Evolutionary conservation across 2,888 invertebrate species (phyloP), one percentile per base, ranked within the genome.

Genomic region (Ennomos fuscantarius): DNA sequence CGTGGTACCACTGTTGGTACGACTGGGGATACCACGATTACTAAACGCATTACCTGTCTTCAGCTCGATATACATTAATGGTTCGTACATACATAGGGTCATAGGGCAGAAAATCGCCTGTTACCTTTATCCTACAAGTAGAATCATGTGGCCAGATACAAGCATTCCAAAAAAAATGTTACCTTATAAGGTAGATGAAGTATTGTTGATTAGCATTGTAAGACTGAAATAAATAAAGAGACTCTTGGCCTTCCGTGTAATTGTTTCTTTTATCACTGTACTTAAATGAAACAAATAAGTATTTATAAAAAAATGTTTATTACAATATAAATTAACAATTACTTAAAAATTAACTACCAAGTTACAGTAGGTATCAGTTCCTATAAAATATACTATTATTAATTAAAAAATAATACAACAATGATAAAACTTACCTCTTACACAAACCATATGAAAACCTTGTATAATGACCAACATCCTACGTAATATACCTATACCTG

Each of bases 191-290:
- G 79, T 82, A 82, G 87, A 75, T 64, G 69, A 72, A 79, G 63
- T 73, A 76, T 78, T 84, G 86, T 87, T 85, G 82, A 82, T 81
- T 89, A 89, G 86, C 82, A 82, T 72, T 82, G 73, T 89, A 89
- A 89, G 89, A 89, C 89, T 89, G 89, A 89, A 86, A 79, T 83
- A 87, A 83, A 85, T 70, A 68, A 72, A 61, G 10, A 57, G 39
- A 58, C 60, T 60, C 55, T 55, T 52, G 37, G 43, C 13, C 9
- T 39, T 10, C 5, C 0, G 8, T 61, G 42, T 45, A 8, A 41
- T 56, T 45, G 39, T 40, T 40, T 41, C 11, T 11, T 36, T 36
- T 8, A 10, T 11, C 36, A n/a, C 36, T n/a, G 36, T 36, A n/a
- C 13, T 40, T 1, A 40, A 15, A 15, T 6, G 3, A 24, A 15